These are phyloP conservation scores for Ageneiosus marmoratus DNA, from an alignment of 2,113 vertebrate genomes.

Conservation along the genomic window DNA sequence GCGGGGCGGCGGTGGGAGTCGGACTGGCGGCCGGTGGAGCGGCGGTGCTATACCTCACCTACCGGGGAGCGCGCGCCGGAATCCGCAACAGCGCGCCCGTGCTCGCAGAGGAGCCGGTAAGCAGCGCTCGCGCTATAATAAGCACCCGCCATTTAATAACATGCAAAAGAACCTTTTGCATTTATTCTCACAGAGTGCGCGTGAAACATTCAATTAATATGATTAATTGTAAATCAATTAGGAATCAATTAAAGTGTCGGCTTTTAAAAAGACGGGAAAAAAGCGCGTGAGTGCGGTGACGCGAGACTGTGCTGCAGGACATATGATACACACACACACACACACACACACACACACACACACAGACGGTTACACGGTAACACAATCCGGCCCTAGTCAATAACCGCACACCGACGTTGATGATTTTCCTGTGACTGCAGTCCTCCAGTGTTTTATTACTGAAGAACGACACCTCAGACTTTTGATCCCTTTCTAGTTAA, in stretches of 20 bases:
- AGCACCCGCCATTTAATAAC: not conserved
- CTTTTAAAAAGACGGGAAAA: not conserved
- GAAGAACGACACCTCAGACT: not conserved
- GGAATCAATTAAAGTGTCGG: not conserved
- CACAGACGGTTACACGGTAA: not conserved
- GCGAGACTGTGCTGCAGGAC: not conserved
- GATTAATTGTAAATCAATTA: no score
- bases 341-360: not conserved
- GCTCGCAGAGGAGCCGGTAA: constrained; percentile 47
- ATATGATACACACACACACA: not conserved
- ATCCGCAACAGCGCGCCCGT: constrained; percentile 51
- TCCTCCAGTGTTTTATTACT: not conserved
- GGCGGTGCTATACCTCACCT: constrained; percentile 65
- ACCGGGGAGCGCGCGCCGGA: constrained; percentile 47
- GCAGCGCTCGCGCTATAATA: not conserved
- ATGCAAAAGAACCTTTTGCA: not conserved
- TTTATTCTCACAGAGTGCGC: not conserved
- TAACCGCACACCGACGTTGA: not conserved
- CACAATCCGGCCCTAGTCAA: not conserved
- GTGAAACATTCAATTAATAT: not conserved
- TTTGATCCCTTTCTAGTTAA: not conserved
- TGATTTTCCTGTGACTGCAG: not conserved
- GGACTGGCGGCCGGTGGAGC: constrained; percentile 69
- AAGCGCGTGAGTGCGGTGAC: not conserved
- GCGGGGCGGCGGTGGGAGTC: constrained; percentile 56